These are phyloP conservation scores for Strigops habroptila DNA, from an alignment of 2,113 vertebrate genomes.

Conservation along the genomic window DNA sequence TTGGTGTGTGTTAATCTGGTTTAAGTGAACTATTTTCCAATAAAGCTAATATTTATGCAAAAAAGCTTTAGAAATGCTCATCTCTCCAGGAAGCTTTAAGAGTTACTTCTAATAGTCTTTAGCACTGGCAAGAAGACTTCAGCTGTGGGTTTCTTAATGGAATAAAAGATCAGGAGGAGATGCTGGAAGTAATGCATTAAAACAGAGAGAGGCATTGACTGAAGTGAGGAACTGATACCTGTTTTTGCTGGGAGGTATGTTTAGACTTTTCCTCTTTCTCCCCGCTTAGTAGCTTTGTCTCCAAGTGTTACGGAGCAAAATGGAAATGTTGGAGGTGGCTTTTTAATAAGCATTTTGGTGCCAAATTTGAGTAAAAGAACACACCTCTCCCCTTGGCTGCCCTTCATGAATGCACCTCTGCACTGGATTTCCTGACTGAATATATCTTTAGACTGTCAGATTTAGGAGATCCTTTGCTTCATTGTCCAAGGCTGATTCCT, in stretches of 20 bases:
- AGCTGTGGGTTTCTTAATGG: background rate
- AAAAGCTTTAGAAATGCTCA: conserved; percentile 45
- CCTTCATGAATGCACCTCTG: background rate
- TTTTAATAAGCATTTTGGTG: background rate
- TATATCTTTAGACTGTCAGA: background rate
- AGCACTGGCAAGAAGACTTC: background rate
- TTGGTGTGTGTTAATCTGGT: conserved; percentile 62
- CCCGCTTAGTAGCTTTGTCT: background rate
- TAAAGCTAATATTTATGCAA: conserved; percentile 68
- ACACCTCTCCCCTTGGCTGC: background rate
- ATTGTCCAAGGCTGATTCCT: background rate
- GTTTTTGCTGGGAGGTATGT: background rate
- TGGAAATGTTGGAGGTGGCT: rapidly evolving
- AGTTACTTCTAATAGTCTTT: background rate
- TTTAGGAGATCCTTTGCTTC: background rate
- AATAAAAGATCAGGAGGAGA: background rate
- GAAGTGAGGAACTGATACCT: background rate
- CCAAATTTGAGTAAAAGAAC: background rate
- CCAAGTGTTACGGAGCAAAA: background rate
- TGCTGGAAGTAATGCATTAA: background rate
- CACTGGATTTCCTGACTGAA: no score
- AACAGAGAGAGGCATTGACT: background rate
- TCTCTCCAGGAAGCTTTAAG: conserved; percentile 33
- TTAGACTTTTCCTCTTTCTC: background rate
- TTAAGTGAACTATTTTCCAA: conserved; percentile 66